A percentile compares a stretch with the other conserved stretches of the same genome.
These are phyloP conservation scores for Corythucha ciliata DNA, from an alignment of 2,888 invertebrate species.

Conservation along the genomic window DNA sequence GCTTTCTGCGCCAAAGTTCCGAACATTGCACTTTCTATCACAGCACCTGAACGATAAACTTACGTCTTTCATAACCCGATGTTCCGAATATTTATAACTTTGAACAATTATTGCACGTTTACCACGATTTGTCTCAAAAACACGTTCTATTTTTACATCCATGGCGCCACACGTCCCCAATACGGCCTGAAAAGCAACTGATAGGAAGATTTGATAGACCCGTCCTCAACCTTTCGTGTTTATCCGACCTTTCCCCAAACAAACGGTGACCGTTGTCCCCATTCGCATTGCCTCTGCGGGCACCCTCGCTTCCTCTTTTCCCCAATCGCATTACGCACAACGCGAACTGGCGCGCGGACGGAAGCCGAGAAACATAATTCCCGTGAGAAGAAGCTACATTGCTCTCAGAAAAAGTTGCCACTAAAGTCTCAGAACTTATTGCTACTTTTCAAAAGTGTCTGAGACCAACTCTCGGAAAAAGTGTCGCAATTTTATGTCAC, in stretches of 20 bases:
- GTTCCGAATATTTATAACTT: conserved; percentile 15
- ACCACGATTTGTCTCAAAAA: conserved; percentile 11
- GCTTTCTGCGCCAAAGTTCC: not conserved
- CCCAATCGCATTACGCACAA: no score
- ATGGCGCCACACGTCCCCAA: not conserved
- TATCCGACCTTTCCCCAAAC: not conserved
- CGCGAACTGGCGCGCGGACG: no score
- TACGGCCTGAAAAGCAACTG: not conserved
- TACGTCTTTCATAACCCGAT: conserved; percentile 13
- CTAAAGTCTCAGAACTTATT: no score
- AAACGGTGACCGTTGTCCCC: no score
- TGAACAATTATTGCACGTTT: conserved; percentile 10
- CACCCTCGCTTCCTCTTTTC: no score
- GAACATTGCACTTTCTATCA: conserved; percentile 7
- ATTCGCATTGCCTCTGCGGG: no score
- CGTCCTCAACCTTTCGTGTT: not conserved
- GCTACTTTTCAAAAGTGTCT: no score
- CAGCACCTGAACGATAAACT: conserved; percentile 13
- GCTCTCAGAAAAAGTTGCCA: no score
- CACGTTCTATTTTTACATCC: conserved; percentile 2
- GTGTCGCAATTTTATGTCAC: no score
- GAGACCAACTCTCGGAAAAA: no score
- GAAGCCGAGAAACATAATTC: no score
- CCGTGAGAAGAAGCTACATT: no score
- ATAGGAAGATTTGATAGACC: not conserved